phyloP scores from a whole-genome alignment of 2,797 vertebrate species.

The Chrosomus eos region DNA sequence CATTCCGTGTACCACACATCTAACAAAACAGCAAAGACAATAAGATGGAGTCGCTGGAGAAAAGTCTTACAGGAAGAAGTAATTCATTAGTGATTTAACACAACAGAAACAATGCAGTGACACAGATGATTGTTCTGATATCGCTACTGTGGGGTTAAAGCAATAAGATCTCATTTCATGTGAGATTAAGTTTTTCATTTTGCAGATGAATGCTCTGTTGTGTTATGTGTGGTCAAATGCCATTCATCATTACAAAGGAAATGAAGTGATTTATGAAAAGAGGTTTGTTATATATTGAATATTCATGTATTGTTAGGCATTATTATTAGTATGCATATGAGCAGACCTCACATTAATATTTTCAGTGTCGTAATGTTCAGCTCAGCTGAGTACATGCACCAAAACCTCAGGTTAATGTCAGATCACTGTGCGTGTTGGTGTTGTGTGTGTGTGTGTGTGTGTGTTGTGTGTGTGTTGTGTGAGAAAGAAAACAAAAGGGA shows the following conservation, averaged over 20 bases:
- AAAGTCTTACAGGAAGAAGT: conserved; percentile 26
- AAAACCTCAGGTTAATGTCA: conserved; percentile 1
- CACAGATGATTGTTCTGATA: conserved; percentile 43
- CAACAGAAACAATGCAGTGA: conserved; percentile 44
- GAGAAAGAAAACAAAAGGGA: not conserved
- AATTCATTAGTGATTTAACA: conserved; percentile 52
- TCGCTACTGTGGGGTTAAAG: conserved; percentile 42
- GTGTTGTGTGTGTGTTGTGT: too few species aligned
- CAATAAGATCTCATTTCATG: conserved; percentile 49
- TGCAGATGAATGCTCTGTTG: conserved; percentile 49
- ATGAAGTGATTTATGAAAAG: conserved; percentile 42
- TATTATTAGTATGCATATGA: conserved; percentile 45
- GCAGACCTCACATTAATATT: conserved; percentile 24
- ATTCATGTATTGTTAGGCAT: conserved; percentile 24
- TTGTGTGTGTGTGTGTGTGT: not conserved
- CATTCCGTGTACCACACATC: not conserved
- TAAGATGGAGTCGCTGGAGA: conserved; percentile 13
- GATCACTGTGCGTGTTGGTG: not conserved
- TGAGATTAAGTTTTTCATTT: conserved; percentile 52
- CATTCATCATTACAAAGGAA: conserved; percentile 53
- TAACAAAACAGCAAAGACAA: conserved; percentile 21
- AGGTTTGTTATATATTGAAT: conserved; percentile 22
- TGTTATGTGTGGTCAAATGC: conserved; percentile 37
- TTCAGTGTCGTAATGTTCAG: conserved; percentile 13
- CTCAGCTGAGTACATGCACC: conserved; percentile 9